Evolutionary conservation across 2,797 vertebrate species (phyloP).

Genomic region (Karalla daura): DNA sequence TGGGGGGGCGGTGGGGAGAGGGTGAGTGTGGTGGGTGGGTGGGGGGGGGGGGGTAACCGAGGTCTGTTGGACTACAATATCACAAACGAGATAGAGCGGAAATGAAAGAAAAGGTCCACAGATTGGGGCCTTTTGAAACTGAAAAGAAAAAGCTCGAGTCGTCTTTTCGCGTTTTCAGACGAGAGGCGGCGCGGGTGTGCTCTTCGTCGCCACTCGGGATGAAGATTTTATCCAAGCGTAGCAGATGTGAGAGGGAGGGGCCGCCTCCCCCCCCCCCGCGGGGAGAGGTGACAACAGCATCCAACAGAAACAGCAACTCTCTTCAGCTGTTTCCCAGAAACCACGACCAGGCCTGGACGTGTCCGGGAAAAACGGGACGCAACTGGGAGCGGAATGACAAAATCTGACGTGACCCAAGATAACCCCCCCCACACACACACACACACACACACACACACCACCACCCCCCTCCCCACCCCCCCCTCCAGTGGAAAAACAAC

Average conservation of each 20-base stretch:
- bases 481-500: conserved; percentile 62
- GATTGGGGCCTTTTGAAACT: conserved; percentile 61
- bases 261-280: conserved; percentile 48
- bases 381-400: too few relatives aligned
- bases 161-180: conserved; percentile 39
- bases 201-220: conserved; percentile 34
- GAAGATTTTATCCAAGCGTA: conserved; percentile 66
- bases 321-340: conserved; percentile 40
- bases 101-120: conserved; percentile 62
- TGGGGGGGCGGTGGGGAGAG: too few relatives aligned
- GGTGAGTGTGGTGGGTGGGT: too few relatives aligned
- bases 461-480: too few relatives aligned
- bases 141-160: conserved; percentile 55
- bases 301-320: conserved; percentile 46
- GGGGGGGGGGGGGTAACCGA: conserved; percentile 59
- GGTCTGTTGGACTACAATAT: conserved; percentile 77
- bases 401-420: conserved; percentile 43
- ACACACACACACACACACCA: too few relatives aligned
- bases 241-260: conserved; percentile 70
- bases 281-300: conserved; percentile 54
- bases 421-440: conserved; percentile 39
- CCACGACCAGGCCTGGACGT: conserved; percentile 2
- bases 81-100: conserved; percentile 61
- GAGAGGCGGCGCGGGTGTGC: conserved; percentile 25
- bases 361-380: conserved; percentile 16